These are phyloP conservation scores for Crepidodera aurea DNA, from an alignment of 2,888 invertebrate species.

Conservation along the genomic window DNA sequence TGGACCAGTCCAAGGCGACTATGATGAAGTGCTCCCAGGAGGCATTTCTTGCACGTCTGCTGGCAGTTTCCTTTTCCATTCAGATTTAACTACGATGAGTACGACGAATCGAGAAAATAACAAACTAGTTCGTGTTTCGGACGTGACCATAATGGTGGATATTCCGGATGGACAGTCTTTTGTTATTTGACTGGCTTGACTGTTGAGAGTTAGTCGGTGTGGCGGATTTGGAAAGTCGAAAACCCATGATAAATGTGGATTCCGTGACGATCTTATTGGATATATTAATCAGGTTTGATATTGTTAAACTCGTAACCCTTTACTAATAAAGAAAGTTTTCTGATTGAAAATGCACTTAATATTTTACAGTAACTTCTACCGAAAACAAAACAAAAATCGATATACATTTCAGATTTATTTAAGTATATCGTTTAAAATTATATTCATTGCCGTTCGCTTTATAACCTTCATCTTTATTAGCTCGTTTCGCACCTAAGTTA, in stretches of 20 bases:
- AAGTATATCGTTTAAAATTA: neutral
- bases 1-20: slow-evolving; percentile 54
- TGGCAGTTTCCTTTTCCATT: slow-evolving; percentile 45
- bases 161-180: slow-evolving; percentile 23
- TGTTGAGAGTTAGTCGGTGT: neutral
- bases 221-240: no score
- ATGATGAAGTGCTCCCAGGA: slow-evolving; percentile 56
- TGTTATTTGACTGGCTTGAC: slow-evolving; percentile 6
- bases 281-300: no score
- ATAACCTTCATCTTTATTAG: neutral
- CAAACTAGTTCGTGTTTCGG: slow-evolving; percentile 26
- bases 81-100: slow-evolving; percentile 41
- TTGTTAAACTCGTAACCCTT: no score
- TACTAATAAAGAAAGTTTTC: no score
- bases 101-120: slow-evolving; percentile 36
- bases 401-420: no score
- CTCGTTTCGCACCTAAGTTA: neutral
- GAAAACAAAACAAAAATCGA: no score
- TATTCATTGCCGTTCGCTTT: neutral
- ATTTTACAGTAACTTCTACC: no score
- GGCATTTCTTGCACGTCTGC: slow-evolving; percentile 50
- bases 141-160: slow-evolving; percentile 32
- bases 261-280: no score
- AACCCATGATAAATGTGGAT: no score
- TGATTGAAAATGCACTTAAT: no score